Conservation (phyloP, 2,888 invertebrate genomes). For the Dolichomitus sp. region DNA sequence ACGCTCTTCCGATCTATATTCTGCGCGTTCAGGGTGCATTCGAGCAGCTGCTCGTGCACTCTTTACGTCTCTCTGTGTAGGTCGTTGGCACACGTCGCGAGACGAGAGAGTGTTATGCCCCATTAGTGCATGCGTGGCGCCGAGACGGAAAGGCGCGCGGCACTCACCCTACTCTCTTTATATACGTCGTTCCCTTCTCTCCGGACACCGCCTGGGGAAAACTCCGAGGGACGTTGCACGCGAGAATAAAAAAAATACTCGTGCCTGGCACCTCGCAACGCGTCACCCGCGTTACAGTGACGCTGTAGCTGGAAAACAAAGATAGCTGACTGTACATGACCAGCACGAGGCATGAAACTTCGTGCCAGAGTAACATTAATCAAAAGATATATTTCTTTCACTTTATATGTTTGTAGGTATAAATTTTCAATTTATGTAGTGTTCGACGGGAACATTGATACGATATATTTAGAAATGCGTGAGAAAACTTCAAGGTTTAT, state of each 20-base stretch:
- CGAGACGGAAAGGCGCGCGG: slow-evolving; percentile 56
- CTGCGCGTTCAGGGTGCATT: slow-evolving; percentile 12
- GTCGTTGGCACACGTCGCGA: slow-evolving; percentile 57
- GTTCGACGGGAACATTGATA: no score
- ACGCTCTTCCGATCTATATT: neutral
- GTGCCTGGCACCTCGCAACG: slow-evolving; percentile 6
- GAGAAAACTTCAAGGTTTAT: no score
- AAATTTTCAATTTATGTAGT: no score
- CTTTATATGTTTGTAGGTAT: neutral
- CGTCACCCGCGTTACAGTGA: neutral
- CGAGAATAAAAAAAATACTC: slow-evolving; percentile 5
- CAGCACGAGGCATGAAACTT: neutral
- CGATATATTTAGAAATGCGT: no score
- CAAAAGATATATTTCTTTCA: slow-evolving; percentile 1
- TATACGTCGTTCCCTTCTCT: neutral
- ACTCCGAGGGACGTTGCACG: slow-evolving; percentile 15
- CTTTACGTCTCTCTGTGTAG: slow-evolving; percentile 39
- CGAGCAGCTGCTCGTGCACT: slow-evolving; percentile 38
- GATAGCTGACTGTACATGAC: neutral
- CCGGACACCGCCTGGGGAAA: slow-evolving; percentile 10
- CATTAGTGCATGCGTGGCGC: slow-evolving; percentile 52
- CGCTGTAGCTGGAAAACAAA: neutral
- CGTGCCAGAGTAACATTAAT: neutral
- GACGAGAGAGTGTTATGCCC: slow-evolving; percentile 56
- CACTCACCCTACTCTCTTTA: slow-evolving; percentile 7